Conservation (phyloP, 2,113 vertebrate species). For the Heterochromis multidens region DNA sequence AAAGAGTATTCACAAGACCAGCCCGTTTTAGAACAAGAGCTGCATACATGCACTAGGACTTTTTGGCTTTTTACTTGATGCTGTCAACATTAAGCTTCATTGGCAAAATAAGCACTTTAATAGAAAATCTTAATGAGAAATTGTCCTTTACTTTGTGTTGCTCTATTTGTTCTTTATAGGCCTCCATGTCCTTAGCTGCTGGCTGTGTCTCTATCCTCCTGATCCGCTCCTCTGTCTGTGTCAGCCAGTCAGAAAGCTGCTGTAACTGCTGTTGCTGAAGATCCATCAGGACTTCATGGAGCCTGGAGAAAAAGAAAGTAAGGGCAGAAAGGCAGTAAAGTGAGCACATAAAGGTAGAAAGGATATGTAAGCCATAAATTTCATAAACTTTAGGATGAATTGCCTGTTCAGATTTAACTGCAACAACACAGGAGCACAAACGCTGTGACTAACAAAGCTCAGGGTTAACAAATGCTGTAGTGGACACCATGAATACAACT, state of each 20-base stretch:
- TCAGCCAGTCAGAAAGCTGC: conserved; percentile 92
- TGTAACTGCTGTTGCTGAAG: conserved; percentile 93
- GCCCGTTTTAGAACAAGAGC: not conserved
- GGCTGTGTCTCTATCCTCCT: conserved; percentile 84
- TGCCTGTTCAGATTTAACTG: not conserved
- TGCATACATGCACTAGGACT: not conserved
- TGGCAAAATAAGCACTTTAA: not conserved
- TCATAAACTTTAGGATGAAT: not conserved
- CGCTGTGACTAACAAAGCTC: not conserved
- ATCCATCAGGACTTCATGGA: conserved; percentile 95
- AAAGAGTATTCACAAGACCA: not conserved
- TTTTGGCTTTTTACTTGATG: not conserved
- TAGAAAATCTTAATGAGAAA: not conserved
- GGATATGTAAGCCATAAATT: not conserved
- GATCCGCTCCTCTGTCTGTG: conserved; percentile 87
- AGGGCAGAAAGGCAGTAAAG: not conserved
- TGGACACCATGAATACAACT: not conserved
- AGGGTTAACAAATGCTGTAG: not conserved
- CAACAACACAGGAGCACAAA: not conserved
- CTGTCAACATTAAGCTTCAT: not conserved
- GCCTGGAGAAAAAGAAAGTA: conserved; percentile 66
- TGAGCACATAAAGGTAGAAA: not conserved
- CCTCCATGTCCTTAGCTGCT: conserved; percentile 74
- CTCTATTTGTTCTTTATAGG: conserved; percentile 84
- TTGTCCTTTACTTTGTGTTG: conserved; percentile 83